Evolutionary conservation across 2,113 vertebrate genomes (phyloP).

Genomic region (Pycnonotus jocosus): DNA sequence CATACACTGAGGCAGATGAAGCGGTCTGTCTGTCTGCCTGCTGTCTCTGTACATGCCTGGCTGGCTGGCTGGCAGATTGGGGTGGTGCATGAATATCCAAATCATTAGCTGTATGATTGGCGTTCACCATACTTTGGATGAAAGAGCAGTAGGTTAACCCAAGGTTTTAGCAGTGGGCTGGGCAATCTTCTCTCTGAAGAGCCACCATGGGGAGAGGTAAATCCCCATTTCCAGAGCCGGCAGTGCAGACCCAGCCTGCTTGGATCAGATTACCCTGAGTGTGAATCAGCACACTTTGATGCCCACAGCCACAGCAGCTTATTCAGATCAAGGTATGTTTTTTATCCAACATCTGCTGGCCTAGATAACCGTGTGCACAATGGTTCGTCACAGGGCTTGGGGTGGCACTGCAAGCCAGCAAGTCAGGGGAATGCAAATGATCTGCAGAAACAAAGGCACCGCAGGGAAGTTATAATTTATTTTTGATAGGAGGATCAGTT

Average conservation of each 20-base stretch:
- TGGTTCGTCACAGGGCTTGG: not conserved
- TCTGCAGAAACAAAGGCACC: not conserved
- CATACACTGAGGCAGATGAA: not conserved
- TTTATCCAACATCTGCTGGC: not conserved
- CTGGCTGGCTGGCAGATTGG: not conserved
- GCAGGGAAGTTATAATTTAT: not conserved
- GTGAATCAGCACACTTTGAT: not conserved
- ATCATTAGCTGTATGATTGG: not conserved
- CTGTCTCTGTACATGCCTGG: not conserved
- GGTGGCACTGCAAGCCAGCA: not conserved
- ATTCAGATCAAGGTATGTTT: not conserved
- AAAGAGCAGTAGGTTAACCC: not conserved
- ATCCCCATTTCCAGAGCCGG: not conserved
- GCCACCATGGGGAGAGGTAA: not conserved
- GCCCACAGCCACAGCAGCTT: not conserved
- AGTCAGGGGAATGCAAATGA: not conserved
- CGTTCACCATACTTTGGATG: not conserved
- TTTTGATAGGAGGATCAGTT: not conserved
- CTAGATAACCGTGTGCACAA: not conserved
- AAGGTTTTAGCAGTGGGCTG: not conserved
- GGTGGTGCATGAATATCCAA: not conserved
- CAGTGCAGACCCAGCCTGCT: not conserved
- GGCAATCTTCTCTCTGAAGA: not conserved
- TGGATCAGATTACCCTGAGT: not conserved
- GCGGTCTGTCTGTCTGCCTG: not conserved